phyloP scores from a whole-genome alignment of 2,888 invertebrate species.

The Scaeva pyrastri region DNA sequence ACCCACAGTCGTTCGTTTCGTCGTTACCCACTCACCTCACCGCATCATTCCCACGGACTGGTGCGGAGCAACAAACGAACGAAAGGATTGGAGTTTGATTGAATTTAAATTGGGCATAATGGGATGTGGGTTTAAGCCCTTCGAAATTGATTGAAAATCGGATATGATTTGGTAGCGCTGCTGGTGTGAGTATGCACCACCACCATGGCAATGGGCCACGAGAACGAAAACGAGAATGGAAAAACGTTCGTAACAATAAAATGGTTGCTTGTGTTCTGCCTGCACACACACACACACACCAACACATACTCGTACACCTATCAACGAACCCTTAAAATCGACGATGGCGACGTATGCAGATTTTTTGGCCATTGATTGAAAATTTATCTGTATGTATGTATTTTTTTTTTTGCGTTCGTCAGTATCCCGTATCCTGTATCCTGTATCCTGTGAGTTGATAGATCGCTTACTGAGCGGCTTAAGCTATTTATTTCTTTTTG shows the following conservation, averaged over 20 bases:
- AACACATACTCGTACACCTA: neutral
- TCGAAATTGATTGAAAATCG: slow-evolving; percentile 76
- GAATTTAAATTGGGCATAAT: slow-evolving; percentile 76
- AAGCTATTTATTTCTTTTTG: neutral
- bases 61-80: slow-evolving; percentile 65
- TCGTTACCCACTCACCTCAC: no score
- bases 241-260: neutral
- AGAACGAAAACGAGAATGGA: neutral
- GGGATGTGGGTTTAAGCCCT: slow-evolving; percentile 75
- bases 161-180: slow-evolving; percentile 72
- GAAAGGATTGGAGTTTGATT: slow-evolving; percentile 75
- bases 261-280: neutral
- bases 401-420: neutral
- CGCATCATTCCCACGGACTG: neutral
- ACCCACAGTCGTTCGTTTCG: neutral
- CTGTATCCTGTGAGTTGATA: slow-evolving; percentile 16
- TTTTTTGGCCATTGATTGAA: slow-evolving; percentile 51
- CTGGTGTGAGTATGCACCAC: neutral
- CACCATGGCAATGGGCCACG: neutral
- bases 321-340: slow-evolving; percentile 3
- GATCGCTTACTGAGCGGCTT: slow-evolving; percentile 34
- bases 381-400: neutral
- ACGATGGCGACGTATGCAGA: slow-evolving; percentile 42
- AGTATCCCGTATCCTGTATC: neutral
- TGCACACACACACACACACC: neutral